Conservation (phyloP, 2,797 vertebrate species). For the Enteromius paludinosus region DNA sequence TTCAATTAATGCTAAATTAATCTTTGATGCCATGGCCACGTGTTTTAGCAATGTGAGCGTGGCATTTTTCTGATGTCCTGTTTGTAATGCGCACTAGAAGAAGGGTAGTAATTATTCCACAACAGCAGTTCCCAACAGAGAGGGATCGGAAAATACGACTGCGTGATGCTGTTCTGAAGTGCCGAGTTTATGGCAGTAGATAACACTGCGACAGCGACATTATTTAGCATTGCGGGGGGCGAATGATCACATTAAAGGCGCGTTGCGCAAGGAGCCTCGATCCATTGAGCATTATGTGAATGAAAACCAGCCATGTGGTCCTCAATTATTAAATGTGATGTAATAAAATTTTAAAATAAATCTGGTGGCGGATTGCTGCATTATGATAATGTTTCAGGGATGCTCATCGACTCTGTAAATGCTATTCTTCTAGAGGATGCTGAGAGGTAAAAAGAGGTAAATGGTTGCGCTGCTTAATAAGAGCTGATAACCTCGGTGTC, state of each 20-base stretch:
- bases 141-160: conserved; percentile 9
- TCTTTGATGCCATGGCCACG: conserved; percentile 38
- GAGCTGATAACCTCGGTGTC: conserved; percentile 49
- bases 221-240: conserved; percentile 52
- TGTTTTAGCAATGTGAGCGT: conserved; percentile 28
- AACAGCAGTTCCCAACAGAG: conserved; percentile 34
- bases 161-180: conserved; percentile 24
- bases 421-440: neutral
- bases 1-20: conserved; percentile 67
- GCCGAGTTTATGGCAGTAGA: conserved; percentile 36
- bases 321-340: conserved; percentile 38
- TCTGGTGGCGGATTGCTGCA: neutral
- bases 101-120: conserved; percentile 34
- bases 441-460: conserved; percentile 10
- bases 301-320: conserved; percentile 22
- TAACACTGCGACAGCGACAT: conserved; percentile 50
- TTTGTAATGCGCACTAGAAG: conserved; percentile 33
- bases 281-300: conserved; percentile 30
- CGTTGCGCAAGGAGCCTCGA: conserved; percentile 3
- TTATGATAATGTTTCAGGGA: neutral
- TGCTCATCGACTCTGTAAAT: conserved; percentile 6
- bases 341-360: conserved; percentile 26
- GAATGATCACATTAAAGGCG: conserved; percentile 46
- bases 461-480: conserved; percentile 12
- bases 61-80: conserved; percentile 38